These are phyloP conservation scores for Stegophylla sp. DNA, from an alignment of 2,888 invertebrate species.

Conservation along the genomic window DNA sequence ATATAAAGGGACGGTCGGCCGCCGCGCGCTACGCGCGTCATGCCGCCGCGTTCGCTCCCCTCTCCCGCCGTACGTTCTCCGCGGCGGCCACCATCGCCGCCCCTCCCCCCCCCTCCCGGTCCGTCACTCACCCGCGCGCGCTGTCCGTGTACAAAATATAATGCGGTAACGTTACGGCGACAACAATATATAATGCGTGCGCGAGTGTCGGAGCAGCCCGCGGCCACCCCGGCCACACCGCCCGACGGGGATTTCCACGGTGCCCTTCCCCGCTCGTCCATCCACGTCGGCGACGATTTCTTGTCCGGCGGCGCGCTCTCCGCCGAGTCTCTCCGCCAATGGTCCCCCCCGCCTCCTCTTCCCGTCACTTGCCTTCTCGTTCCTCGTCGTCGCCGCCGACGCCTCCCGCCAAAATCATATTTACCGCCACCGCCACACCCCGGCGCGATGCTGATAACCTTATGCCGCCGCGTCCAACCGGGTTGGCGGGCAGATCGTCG, in stretches of 20 bases:
- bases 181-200: background rate
- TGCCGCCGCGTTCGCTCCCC: constrained; percentile 4
- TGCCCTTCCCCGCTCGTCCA: background rate
- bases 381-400: background rate
- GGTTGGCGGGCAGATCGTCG: background rate
- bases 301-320: background rate
- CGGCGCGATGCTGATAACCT: constrained; percentile 35
- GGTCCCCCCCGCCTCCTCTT: background rate
- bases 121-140: no score
- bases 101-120: background rate
- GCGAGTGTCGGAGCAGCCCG: constrained; percentile 4
- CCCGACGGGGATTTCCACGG: constrained; percentile 47
- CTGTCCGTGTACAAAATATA: no score
- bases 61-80: background rate
- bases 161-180: background rate
- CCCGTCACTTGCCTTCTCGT: background rate
- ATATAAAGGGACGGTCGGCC: constrained; percentile 54
- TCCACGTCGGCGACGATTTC: constrained; percentile 8
- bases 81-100: background rate
- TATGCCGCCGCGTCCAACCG: constrained; percentile 2
- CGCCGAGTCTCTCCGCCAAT: no score
- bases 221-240: constrained; percentile 29
- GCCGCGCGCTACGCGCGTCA: constrained; percentile 25
- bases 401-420: no score
- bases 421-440: constrained; percentile 24